Evolutionary conservation across 1,140 invertebrate genomes (phyloP).

Genomic region (Medauroidea extradentata): DNA sequence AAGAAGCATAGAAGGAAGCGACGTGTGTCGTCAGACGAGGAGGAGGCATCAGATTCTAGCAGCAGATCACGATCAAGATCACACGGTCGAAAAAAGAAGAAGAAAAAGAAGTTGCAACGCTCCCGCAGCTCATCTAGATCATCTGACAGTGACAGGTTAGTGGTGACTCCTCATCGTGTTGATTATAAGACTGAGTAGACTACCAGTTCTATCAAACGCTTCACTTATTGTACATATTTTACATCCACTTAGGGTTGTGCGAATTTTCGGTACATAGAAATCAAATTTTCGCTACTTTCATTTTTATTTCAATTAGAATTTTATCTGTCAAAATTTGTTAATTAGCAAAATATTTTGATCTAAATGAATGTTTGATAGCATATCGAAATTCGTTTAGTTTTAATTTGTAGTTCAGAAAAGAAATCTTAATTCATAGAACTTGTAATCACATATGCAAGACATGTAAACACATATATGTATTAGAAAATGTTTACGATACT

Average conservation of each 20-base stretch:
- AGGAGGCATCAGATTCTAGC: slow-evolving; percentile 3
- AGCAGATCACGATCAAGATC: slow-evolving; percentile 7
- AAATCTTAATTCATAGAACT: too few species aligned
- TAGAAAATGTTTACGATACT: too few species aligned
- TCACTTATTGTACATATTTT: not conserved
- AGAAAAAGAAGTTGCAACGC: slow-evolving; percentile 1
- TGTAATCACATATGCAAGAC: too few species aligned
- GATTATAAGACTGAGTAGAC: not conserved
- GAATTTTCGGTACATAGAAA: too few species aligned
- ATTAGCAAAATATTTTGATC: too few species aligned
- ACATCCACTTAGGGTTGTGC: too few species aligned
- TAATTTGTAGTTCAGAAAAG: too few species aligned
- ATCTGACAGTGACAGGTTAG: slow-evolving; percentile 25
- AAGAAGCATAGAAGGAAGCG: not conserved
- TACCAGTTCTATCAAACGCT: not conserved
- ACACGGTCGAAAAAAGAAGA: not conserved
- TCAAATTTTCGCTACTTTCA: too few species aligned
- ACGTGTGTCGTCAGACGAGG: not conserved
- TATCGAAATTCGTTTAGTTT: too few species aligned
- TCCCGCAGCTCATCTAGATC: slow-evolving; percentile 20
- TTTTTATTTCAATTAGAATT: not conserved
- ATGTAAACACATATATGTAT: too few species aligned
- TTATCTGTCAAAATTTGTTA: not conserved
- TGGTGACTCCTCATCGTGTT: not conserved
- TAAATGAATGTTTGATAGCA: too few species aligned